phyloP scores from a whole-genome alignment of 2,113 vertebrate species.

The Marcusenius ussheri region DNA sequence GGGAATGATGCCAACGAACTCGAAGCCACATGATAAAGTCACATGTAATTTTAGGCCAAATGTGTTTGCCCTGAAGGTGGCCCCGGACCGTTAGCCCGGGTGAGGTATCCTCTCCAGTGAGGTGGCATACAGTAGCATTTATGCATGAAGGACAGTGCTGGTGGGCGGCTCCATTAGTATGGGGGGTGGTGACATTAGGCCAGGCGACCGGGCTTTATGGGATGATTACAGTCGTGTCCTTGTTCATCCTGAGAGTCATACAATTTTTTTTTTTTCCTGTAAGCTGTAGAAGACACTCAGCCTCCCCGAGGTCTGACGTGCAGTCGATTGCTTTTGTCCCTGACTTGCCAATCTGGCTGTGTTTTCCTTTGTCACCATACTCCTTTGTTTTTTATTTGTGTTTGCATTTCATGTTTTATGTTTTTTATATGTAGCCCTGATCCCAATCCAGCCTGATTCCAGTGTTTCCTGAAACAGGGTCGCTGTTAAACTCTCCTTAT shows the following conservation, averaged over 20 bases:
- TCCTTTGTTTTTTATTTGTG: not conserved
- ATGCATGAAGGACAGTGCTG: not conserved
- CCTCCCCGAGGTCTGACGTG: not conserved
- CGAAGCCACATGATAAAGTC: not conserved
- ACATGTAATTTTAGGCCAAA: not conserved
- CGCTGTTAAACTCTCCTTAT: not conserved
- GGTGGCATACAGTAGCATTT: not conserved
- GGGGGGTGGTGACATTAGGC: not conserved
- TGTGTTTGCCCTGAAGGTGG: conserved; percentile 18
- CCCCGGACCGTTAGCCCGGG: not conserved
- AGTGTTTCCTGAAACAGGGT: not conserved
- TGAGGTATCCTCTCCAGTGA: not conserved
- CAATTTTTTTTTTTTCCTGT: not conserved
- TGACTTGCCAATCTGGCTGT: not conserved
- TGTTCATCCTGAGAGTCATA: not conserved
- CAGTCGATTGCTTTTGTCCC: not conserved
- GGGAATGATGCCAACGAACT: not conserved
- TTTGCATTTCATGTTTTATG: not conserved
- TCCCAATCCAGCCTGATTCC: not conserved
- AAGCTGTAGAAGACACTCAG: not conserved
- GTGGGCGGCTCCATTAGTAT: not conserved
- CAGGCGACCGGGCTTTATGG: not conserved
- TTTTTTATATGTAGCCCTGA: not conserved
- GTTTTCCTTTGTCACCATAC: not conserved
- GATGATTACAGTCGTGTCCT: not conserved